Evolutionary conservation across 2,797 vertebrate genomes (phyloP), one percentile per base, ranked within the genome.

Genomic region (Rhabdomys pumilio): DNA sequence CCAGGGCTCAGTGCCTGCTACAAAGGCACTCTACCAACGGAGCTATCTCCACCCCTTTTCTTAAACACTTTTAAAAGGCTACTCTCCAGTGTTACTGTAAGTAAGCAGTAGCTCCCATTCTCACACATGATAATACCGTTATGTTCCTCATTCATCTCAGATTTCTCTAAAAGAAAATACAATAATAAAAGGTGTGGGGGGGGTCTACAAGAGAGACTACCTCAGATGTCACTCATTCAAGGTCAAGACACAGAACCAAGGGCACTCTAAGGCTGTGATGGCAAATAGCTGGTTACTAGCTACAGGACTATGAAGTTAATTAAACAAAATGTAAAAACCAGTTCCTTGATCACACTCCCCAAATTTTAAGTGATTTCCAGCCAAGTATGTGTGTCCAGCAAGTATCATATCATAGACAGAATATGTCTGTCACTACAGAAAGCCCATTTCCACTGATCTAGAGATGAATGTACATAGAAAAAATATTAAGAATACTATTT

Each of bases 401-500:
- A 41, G 44, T 61, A 85, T 80, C 76, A 47, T 1, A 47, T 0
- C 20, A 65, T 22, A 85, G 6, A 91, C 5, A 80, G 57, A 44
- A 61, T 73, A 91, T 61, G 89, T 47, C 86, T 41, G 90, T 29
- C 24, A 26, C 9, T 41, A 95, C 2, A 92, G 38, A 31, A 90
- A 84, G 29, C 65, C 59, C 72, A 38, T 26, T 59, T 47, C n/a
- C 29, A 72, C 41, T 57, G 53, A 91, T 41, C n/a, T 67, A 89
- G 10, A 95, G 34, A 2, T 7, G 53, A 97, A 65, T 0, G 6
- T 72, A 65, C 0, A 1, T 53, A 96, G 94, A 63, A 85, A 53
- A 97, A 93, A 90, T 31, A 82, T 12, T 38, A 95, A 80, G 47
- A 94, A n/a, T 73, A 15, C 53, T 31, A 69, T 63, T 75, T 94